Evolutionary conservation across 2,113 vertebrate genomes (phyloP).

Genomic region (Lepisosteus oculatus): DNA sequence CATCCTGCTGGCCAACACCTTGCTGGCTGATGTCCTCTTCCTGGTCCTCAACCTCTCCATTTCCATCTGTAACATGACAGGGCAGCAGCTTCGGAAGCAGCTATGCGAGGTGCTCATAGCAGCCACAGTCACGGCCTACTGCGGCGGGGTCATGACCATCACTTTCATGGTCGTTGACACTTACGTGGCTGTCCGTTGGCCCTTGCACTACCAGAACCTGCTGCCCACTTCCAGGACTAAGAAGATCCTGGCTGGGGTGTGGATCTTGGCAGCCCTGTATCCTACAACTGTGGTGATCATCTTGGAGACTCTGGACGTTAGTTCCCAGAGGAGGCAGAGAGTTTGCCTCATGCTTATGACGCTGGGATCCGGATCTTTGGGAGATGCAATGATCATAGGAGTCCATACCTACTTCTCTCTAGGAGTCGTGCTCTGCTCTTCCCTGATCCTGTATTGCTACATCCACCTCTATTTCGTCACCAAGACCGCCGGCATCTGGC

Average conservation of each 20-base stretch:
- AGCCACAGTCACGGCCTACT: constrained; percentile 50
- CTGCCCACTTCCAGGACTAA: constrained; percentile 46
- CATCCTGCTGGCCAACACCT: constrained; percentile 68
- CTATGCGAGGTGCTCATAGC: constrained; percentile 57
- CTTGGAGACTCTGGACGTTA: constrained; percentile 26
- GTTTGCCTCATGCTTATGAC: constrained; percentile 60
- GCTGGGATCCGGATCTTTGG: constrained; percentile 29
- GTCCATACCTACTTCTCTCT: constrained; percentile 56
- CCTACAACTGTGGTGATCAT: constrained; percentile 57
- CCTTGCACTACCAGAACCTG: constrained; percentile 60
- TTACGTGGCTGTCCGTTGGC: constrained; percentile 66
- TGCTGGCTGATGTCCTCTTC: constrained; percentile 65
- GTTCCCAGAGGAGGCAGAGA: not conserved
- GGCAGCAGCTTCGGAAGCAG: constrained; percentile 32
- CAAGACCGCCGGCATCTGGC: constrained; percentile 66
- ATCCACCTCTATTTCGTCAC: constrained; percentile 68
- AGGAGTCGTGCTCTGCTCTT: constrained; percentile 46
- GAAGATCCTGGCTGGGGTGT: constrained; percentile 52
- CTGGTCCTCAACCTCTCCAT: constrained; percentile 57
- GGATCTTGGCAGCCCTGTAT: constrained; percentile 57
- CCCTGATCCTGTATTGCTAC: constrained; percentile 69
- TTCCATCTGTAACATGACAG: constrained; percentile 39
- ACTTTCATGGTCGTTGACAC: constrained; percentile 71
- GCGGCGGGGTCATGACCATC: constrained; percentile 64
- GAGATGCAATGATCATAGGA: constrained; percentile 16